These are phyloP conservation scores for Drosophila asahinai DNA, from an alignment of 1,140 invertebrate genomes.

Conservation along the genomic window DNA sequence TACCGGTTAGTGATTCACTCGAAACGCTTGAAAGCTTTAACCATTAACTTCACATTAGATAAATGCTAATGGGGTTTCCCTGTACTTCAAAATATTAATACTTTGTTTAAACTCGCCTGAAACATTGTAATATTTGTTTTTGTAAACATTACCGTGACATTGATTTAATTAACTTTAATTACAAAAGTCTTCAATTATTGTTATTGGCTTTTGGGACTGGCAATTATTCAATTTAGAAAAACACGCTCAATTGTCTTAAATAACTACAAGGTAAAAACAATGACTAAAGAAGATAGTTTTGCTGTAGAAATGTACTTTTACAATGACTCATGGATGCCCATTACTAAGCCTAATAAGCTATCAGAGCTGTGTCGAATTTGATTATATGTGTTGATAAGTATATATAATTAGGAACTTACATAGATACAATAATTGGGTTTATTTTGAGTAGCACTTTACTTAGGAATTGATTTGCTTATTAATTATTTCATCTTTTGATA, in stretches of 20 bases:
- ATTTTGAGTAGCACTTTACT: neutral
- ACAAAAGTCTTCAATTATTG: neutral
- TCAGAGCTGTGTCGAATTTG: neutral
- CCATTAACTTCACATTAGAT: slow-evolving; percentile 14
- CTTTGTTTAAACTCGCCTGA: neutral
- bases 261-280: slow-evolving; percentile 7
- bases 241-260: slow-evolving; percentile 6
- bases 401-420: neutral
- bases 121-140: neutral
- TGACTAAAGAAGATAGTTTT: neutral
- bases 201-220: neutral
- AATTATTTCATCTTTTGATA: no score
- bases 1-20: slow-evolving; percentile 30
- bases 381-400: slow-evolving; percentile 5
- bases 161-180: slow-evolving; percentile 4
- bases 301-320: neutral
- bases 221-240: slow-evolving; percentile 8
- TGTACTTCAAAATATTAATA: neutral
- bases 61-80: neutral
- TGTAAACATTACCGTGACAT: neutral
- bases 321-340: neutral
- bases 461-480: neutral
- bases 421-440: neutral
- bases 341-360: neutral
- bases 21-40: neutral